These are phyloP conservation scores for Solen grandis DNA, from an alignment of 1,140 invertebrate genomes.

Conservation along the genomic window DNA sequence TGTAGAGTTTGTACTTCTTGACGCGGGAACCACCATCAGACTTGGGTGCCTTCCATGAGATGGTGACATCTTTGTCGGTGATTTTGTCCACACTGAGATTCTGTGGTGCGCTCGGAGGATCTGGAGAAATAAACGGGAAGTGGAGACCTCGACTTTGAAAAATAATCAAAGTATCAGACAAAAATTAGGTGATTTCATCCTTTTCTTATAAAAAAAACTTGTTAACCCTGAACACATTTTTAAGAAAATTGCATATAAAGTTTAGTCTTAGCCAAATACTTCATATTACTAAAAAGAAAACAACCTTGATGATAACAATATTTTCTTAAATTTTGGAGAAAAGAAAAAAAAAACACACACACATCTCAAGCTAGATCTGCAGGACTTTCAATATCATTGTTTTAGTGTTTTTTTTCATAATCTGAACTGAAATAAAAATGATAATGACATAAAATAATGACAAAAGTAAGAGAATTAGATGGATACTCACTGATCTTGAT, in stretches of 20 bases:
- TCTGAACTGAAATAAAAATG: too few species aligned
- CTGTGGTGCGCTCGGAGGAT: constrained; percentile 85
- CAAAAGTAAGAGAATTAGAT: background rate
- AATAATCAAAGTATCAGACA: too few species aligned
- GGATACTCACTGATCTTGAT: constrained; percentile 66
- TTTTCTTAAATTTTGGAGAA: background rate
- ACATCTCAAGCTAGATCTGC: too few species aligned
- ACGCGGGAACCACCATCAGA: constrained; percentile 89
- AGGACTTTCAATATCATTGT: too few species aligned
- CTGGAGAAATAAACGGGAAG: constrained; percentile 84
- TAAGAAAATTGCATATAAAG: background rate
- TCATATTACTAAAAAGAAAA: background rate
- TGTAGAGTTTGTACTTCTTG: constrained; percentile 93
- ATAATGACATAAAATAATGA: too few species aligned
- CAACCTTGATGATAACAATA: background rate
- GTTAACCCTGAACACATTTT: background rate
- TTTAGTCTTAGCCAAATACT: background rate
- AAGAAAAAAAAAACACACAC: too few species aligned
- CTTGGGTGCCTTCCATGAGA: constrained; percentile 93
- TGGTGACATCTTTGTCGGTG: constrained; percentile 96
- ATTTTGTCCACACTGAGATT: constrained; percentile 91
- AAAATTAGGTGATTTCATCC: too few species aligned
- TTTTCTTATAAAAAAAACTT: too few species aligned
- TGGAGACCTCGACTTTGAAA: too few species aligned
- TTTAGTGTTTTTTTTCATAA: too few species aligned